phyloP scores from a whole-genome alignment of 2,113 vertebrate genomes.

The Perccottus glenii region DNA sequence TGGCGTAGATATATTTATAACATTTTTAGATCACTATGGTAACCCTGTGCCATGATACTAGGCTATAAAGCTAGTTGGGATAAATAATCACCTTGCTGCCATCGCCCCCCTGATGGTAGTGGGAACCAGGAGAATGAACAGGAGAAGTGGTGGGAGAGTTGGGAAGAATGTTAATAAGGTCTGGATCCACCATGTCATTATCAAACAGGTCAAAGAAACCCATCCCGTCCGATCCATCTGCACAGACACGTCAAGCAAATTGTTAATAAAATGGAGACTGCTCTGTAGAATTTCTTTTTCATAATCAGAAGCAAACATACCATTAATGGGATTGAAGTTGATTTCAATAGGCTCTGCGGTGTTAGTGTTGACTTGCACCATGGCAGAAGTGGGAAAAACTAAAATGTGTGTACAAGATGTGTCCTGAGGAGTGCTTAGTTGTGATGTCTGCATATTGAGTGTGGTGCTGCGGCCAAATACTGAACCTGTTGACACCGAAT shows the following conservation, averaged over 20 bases:
- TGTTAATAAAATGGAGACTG: not conserved
- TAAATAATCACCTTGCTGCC: slow-evolving; percentile 88
- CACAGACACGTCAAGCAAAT: not conserved
- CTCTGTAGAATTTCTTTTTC: not conserved
- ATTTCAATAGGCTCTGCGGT: slow-evolving; percentile 92
- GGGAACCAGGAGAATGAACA: slow-evolving; percentile 93
- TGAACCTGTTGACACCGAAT: slow-evolving; percentile 94
- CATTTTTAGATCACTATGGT: no score
- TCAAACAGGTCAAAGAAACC: slow-evolving; percentile 92
- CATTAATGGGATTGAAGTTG: slow-evolving; percentile 94
- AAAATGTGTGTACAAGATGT: slow-evolving; percentile 97
- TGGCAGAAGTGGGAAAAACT: slow-evolving; percentile 96
- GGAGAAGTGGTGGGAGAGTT: slow-evolving; percentile 91
- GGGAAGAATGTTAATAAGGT: slow-evolving; percentile 96
- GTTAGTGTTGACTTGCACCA: slow-evolving; percentile 93
- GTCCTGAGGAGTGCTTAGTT: slow-evolving; percentile 96
- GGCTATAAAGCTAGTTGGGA: not conserved
- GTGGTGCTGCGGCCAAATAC: slow-evolving; percentile 97
- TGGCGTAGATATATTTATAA: no score
- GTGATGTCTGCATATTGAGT: slow-evolving; percentile 95
- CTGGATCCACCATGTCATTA: slow-evolving; percentile 92
- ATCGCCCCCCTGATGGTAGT: slow-evolving; percentile 93
- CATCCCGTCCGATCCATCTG: slow-evolving; percentile 94
- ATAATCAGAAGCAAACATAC: slow-evolving; percentile 66
- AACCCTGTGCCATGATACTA: no score